Evolutionary conservation across 2,113 vertebrate species (phyloP).

Genomic region (Theristicus caerulescens): DNA sequence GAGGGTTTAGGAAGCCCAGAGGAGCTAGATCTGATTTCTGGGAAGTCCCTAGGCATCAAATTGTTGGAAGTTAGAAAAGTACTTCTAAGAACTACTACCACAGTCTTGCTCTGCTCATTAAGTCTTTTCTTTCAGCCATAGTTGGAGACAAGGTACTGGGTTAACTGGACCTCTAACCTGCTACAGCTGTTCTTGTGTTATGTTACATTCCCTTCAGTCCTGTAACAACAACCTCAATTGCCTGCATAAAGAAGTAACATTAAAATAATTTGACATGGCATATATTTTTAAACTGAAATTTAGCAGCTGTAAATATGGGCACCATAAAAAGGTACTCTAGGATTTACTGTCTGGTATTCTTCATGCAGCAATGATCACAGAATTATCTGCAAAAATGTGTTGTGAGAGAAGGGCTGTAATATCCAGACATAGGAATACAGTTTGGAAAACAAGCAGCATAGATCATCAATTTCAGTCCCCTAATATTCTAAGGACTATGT

Average conservation of each 20-base stretch:
- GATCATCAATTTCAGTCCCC: neutral
- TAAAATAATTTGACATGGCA: neutral
- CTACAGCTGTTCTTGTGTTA: neutral
- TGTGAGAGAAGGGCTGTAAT: neutral
- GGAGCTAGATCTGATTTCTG: neutral
- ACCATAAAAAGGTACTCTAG: neutral
- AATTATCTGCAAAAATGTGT: neutral
- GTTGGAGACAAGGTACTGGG: neutral
- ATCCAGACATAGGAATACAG: neutral
- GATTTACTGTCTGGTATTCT: neutral
- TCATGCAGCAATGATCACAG: neutral
- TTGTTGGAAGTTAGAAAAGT: neutral
- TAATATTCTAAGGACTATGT: neutral
- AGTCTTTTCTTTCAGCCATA: neutral
- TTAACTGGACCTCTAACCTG: neutral
- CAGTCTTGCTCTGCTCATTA: neutral
- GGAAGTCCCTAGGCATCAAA: neutral
- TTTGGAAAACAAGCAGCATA: neutral
- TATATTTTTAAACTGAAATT: neutral
- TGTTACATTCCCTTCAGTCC: neutral
- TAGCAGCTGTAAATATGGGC: neutral
- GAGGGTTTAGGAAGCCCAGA: neutral
- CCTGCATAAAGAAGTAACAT: neutral
- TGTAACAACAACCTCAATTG: neutral
- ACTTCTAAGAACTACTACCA: neutral